Percentiles rank a stretch among this genome's conserved stretches.
Conservation (phyloP, 2,797 vertebrate species). For the Podarcis lilfordi region DNA sequence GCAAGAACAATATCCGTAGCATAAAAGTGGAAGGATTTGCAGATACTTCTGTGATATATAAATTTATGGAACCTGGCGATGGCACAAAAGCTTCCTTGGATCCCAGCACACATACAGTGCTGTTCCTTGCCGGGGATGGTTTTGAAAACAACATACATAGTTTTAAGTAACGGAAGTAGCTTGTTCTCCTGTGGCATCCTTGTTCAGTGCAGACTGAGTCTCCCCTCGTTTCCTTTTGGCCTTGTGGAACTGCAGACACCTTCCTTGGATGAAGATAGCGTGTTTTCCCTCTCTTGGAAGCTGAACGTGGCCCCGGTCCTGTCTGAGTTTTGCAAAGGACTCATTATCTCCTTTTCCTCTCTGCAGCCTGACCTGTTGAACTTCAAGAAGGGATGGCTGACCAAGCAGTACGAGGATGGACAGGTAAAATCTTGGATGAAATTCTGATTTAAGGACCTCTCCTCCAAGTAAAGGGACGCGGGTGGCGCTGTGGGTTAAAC, state of each 20-base stretch:
- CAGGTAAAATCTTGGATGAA: constrained; percentile 82
- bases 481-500: too few relatives aligned
- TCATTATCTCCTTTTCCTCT: constrained; percentile 31
- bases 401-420: constrained; percentile 94
- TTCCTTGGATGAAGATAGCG: background rate
- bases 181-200: background rate
- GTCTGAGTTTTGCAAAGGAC: background rate
- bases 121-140: background rate
- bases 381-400: constrained; percentile 99
- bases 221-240: background rate
- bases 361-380: constrained; percentile 94
- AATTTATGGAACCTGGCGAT: too few relatives aligned
- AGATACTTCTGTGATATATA: too few relatives aligned
- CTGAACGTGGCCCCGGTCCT: fast-evolving
- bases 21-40: too few relatives aligned
- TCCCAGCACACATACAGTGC: too few relatives aligned
- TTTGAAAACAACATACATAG: background rate
- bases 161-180: background rate
- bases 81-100: too few relatives aligned
- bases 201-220: background rate
- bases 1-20: too few relatives aligned
- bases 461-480: too few relatives aligned
- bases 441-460: too few relatives aligned
- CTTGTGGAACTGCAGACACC: too few relatives aligned
- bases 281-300: background rate